These are phyloP conservation scores for Zenarchopterus dispar DNA, from an alignment of 2,797 vertebrate genomes.

Conservation along the genomic window DNA sequence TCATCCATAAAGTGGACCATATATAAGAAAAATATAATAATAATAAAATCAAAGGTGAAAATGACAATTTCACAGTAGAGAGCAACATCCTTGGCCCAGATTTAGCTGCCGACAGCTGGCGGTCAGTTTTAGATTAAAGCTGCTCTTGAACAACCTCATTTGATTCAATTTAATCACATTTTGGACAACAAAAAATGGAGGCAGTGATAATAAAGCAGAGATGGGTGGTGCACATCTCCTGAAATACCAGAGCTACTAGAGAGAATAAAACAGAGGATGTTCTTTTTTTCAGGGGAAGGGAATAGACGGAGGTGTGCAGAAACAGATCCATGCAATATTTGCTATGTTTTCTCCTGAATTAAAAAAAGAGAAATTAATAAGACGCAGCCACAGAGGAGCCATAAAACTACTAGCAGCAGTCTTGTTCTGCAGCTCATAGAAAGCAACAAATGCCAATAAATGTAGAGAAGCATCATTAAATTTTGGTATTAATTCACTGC, in stretches of 20 bases:
- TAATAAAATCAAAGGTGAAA: conserved; percentile 8
- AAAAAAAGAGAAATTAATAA: conserved; percentile 7
- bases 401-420: conserved; percentile 23
- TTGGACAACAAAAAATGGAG: conserved; percentile 20
- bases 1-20: not conserved
- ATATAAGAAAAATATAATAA: not conserved
- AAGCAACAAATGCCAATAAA: conserved; percentile 66
- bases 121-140: conserved; percentile 47
- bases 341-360: conserved; percentile 16
- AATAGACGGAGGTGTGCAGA: not conserved
- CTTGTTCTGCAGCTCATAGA: conserved; percentile 29
- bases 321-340: conserved; percentile 16
- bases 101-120: conserved; percentile 15
- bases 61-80: conserved; percentile 26
- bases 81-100: conserved; percentile 26
- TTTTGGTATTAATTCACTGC: conserved; percentile 71
- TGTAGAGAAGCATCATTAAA: conserved; percentile 58
- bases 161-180: conserved; percentile 49
- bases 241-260: conserved; percentile 24
- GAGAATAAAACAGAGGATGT: conserved; percentile 26
- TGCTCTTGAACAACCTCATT: conserved; percentile 23
- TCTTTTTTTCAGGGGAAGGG: conserved; percentile 8
- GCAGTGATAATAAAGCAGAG: conserved; percentile 19
- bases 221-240: conserved; percentile 20
- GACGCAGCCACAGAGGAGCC: conserved; percentile 26